phyloP scores from a whole-genome alignment of 2,797 vertebrate genomes.

The Poecilia gillii region DNA sequence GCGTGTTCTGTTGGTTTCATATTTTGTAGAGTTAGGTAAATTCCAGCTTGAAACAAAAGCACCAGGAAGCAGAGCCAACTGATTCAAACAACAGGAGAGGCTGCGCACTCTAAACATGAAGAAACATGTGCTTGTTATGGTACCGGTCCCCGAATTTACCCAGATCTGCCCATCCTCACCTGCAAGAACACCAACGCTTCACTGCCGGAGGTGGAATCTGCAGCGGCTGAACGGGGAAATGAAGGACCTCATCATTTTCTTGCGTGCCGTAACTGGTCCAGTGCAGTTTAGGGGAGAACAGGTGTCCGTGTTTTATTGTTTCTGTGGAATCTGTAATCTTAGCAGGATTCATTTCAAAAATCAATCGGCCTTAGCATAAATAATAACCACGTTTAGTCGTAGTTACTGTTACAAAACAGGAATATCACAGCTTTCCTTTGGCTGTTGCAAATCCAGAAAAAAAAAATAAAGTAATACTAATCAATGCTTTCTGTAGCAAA shows the following conservation, averaged over 20 bases:
- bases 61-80: constrained; percentile 20
- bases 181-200: too few relatives aligned
- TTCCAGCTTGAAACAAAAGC: constrained; percentile 22
- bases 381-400: background rate
- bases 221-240: background rate
- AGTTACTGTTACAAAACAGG: background rate
- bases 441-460: background rate
- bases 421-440: background rate
- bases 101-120: constrained; percentile 2
- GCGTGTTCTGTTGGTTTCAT: background rate
- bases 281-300: background rate
- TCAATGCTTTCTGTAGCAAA: background rate
- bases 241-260: background rate
- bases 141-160: background rate
- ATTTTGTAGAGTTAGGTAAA: constrained; percentile 9
- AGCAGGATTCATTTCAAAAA: background rate
- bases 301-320: background rate
- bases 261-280: background rate
- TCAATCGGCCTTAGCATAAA: background rate
- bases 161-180: background rate
- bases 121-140: constrained; percentile 7
- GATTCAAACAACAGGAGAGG: constrained; percentile 3
- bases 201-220: background rate
- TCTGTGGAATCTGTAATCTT: background rate
- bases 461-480: background rate